Evolutionary conservation across 2,113 vertebrate species (phyloP).

Genomic region (Anarrhichthys ocellatus): DNA sequence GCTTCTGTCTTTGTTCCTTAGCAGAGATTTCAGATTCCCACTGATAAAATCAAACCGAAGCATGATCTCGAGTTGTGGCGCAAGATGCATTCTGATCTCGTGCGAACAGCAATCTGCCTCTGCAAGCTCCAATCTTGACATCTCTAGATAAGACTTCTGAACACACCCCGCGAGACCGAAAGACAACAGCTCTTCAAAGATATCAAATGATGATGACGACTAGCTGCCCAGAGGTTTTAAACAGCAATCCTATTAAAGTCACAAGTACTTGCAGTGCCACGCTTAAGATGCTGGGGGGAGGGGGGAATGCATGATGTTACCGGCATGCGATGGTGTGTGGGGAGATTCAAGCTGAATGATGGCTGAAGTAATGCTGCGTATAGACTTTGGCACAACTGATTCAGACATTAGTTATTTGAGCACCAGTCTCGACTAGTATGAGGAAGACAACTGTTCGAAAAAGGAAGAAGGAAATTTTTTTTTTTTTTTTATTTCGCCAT

Average conservation of each 20-base stretch:
- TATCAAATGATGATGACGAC: not conserved
- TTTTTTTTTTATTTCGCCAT: not conserved
- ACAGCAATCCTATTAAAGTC: not conserved
- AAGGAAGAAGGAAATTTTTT: constrained; percentile 1
- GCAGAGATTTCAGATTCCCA: not conserved
- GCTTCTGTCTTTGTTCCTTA: constrained; percentile 2
- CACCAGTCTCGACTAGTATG: constrained; percentile 26
- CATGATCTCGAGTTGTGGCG: constrained; percentile 9
- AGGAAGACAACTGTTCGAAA: constrained; percentile 21
- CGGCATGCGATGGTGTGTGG: constrained; percentile 22
- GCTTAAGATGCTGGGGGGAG: not conserved
- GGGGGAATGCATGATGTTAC: constrained; percentile 9
- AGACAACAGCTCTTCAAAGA: not conserved
- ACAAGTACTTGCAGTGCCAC: not conserved
- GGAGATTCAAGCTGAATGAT: constrained; percentile 27
- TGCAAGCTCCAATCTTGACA: constrained; percentile 16
- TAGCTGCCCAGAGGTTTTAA: not conserved
- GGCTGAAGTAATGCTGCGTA: not conserved
- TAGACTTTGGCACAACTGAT: constrained; percentile 7
- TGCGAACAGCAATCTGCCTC: constrained; percentile 23
- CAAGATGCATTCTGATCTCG: constrained; percentile 18
- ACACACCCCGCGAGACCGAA: not conserved
- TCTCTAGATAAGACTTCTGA: constrained; percentile 8
- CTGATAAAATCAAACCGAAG: constrained; percentile 11
- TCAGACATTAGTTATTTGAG: constrained; percentile 25